Base-by-base conservation (phyloP, 2,888 invertebrate genomes). In the Ectemnius lituratus region DNA sequence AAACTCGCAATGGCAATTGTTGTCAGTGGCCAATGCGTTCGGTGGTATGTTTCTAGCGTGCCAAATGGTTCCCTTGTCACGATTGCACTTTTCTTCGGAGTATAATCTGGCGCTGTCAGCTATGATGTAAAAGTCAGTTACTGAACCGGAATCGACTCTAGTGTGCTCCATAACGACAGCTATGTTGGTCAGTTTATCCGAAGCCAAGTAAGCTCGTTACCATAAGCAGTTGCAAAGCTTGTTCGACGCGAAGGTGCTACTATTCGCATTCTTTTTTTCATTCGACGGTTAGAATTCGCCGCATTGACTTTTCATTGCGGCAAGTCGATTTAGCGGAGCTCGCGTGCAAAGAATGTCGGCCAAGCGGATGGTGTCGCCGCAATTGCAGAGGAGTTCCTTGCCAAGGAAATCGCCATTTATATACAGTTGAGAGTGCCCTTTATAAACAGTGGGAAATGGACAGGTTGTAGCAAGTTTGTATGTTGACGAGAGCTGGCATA, bases 201-300 rank as follows among this genome's bases (percentile, higher is more conserved):
- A 85, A 85, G 73, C 80, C 79, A 65, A 28, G 66, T 70, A 85
- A 81, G 65, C 78, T 84, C 83, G 76, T 82, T 84, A 84, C 70
- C 61, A 70, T 69, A 80, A 83, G 75, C 63, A 67, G 68, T 70
- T 72, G 70, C 73, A 62, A 70, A 76, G 65, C 76, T 81, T 63
- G 70, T 72, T 69, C 72, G 16, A 46, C 57, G n/a, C 20, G 18
- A 20, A 61, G 16, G 16, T 16, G 52, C 69, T 68, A 46, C 69
- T 70, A 49, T 47, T 46, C 37, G 27, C 14, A 47, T 47, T 47
- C n/a, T 45, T 28, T 46, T 27, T 52, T 11, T 14, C 46, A 13
- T 8, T 18, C 8, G 37, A 6, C 8, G 37, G 1, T 8, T 37
- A 11, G 37, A 37, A 8, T 37, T 37, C 37, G 37, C 11, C 11